These are phyloP conservation scores for Ophthalmolycus amberensis DNA, from an alignment of 2,113 vertebrate genomes.

Conservation along the genomic window DNA sequence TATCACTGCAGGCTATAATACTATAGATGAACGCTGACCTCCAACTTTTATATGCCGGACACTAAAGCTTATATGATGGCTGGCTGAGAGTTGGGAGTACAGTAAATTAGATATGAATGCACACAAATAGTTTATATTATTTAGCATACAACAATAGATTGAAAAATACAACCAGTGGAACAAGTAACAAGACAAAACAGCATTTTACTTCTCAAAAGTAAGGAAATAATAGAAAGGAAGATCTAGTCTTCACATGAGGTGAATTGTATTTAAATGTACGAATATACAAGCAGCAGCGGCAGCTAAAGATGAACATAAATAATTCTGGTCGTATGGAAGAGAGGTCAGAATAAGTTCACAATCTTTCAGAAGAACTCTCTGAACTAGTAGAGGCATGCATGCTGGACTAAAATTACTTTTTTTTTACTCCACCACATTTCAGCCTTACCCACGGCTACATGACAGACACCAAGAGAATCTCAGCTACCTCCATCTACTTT, in stretches of 20 bases:
- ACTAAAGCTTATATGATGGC: neutral
- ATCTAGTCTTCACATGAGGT: neutral
- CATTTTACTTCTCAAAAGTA: constrained; percentile 1
- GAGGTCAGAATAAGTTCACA: neutral
- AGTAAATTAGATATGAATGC: neutral
- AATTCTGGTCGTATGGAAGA: neutral
- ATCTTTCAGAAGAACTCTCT: neutral
- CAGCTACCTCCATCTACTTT: constrained; percentile 95
- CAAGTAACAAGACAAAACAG: neutral
- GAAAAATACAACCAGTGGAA: neutral
- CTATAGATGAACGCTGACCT: neutral
- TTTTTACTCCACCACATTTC: constrained; percentile 23
- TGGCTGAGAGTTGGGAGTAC: neutral
- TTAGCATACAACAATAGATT: neutral
- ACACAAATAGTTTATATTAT: neutral
- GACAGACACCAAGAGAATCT: constrained; percentile 90
- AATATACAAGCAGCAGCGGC: neutral
- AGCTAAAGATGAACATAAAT: neutral
- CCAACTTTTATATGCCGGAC: neutral
- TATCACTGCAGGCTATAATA: neutral
- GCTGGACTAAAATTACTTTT: neutral
- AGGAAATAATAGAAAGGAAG: neutral
- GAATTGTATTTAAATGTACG: neutral
- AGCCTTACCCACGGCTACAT: constrained; percentile 95
- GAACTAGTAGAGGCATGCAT: neutral